These are phyloP conservation scores for Ypsolopha scabrella DNA, from an alignment of 2,888 invertebrate species.

Conservation along the genomic window DNA sequence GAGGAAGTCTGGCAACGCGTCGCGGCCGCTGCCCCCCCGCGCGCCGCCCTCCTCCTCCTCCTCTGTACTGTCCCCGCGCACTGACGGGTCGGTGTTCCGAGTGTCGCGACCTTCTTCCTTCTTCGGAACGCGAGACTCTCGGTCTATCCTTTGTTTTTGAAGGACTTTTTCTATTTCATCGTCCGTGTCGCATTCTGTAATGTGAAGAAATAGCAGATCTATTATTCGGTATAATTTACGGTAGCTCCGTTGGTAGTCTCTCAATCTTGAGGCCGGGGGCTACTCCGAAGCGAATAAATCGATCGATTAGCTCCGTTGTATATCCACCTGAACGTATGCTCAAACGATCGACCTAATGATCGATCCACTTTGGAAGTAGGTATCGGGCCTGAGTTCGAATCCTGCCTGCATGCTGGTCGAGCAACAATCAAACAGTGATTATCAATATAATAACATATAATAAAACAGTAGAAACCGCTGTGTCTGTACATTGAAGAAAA, in stretches of 20 bases:
- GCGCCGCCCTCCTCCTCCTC: constrained; percentile 3
- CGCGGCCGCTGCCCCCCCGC: neutral
- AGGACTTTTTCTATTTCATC: constrained; percentile 70
- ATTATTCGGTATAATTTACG: neutral
- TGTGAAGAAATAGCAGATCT: neutral
- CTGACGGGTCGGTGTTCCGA: constrained; percentile 14
- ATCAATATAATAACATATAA: too few species aligned
- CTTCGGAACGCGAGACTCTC: neutral
- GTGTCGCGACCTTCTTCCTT: neutral
- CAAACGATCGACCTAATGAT: too few species aligned
- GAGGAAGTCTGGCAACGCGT: constrained; percentile 55
- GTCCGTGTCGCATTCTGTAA: constrained; percentile 68
- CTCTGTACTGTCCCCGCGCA: constrained; percentile 10
- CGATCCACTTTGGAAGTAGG: too few species aligned
- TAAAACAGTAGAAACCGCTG: too few species aligned
- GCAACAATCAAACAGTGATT: too few species aligned
- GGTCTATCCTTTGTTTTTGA: constrained; percentile 16
- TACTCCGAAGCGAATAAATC: too few species aligned
- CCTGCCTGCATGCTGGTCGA: too few species aligned
- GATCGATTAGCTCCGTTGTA: too few species aligned
- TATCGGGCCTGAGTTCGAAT: too few species aligned
- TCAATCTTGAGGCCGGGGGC: neutral
- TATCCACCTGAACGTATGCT: too few species aligned
- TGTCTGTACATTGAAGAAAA: too few species aligned
- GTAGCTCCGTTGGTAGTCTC: too few species aligned